A percentile compares a stretch with the other conserved stretches of the same genome.
Conservation (phyloP, 2,797 vertebrate genomes). For the Acanthornis magna region DNA sequence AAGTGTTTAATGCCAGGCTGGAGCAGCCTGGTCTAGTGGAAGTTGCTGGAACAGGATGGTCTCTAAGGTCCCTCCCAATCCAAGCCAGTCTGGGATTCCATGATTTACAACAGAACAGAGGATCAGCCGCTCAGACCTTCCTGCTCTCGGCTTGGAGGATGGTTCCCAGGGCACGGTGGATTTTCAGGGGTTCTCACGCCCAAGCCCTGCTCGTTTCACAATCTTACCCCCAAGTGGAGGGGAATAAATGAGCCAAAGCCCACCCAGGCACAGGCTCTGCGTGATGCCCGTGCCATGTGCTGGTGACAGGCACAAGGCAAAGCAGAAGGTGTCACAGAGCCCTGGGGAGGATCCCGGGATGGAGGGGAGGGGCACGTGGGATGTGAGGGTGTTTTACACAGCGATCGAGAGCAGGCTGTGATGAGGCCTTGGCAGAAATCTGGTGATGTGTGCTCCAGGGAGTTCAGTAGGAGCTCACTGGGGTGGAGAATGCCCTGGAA, state of each 20-base stretch:
- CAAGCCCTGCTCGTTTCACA: background rate
- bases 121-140: fast-evolving
- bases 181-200: background rate
- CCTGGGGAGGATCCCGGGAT: background rate
- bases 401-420: background rate
- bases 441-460: background rate
- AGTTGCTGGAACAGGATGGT: background rate
- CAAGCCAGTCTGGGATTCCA: background rate
- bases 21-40: background rate
- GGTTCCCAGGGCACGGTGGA: background rate
- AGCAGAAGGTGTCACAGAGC: background rate
- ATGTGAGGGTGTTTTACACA: background rate
- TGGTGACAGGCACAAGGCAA: too few species aligned
- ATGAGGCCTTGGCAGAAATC: background rate
- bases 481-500: background rate
- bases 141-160: background rate
- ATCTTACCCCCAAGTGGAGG: background rate
- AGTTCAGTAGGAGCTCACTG: background rate
- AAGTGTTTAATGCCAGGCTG: fast-evolving
- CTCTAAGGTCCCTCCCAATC: background rate
- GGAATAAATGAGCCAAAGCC: background rate
- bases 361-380: background rate
- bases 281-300: fast-evolving
- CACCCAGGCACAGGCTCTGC: fast-evolving
- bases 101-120: fast-evolving